Percentiles rank a stretch among this genome's conserved stretches.
These are phyloP conservation scores for Pandion haliaetus DNA, from an alignment of 2,113 vertebrate species.

Conservation along the genomic window DNA sequence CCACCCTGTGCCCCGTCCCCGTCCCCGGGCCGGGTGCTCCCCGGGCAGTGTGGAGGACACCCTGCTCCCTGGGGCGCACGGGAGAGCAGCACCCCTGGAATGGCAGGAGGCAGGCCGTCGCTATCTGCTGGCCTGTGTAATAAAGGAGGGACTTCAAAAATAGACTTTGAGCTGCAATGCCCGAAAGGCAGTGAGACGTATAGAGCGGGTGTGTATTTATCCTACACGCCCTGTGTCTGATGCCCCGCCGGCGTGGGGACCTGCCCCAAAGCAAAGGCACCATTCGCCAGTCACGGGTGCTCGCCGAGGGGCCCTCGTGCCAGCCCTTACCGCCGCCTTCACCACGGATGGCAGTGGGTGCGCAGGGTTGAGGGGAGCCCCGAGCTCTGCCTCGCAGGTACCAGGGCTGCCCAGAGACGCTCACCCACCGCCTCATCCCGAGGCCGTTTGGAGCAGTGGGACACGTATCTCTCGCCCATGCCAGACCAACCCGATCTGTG, in stretches of 20 bases:
- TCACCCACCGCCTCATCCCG: not conserved
- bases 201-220: conserved; percentile 48
- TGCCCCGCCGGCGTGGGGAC: not conserved
- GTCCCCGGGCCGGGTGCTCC: not conserved
- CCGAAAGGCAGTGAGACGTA: conserved; percentile 29
- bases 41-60: fast-evolving
- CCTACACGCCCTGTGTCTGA: not conserved
- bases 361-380: not conserved
- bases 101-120: not conserved
- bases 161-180: conserved; percentile 40
- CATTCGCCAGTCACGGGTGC: fast-evolving
- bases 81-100: not conserved
- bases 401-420: not conserved
- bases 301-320: fast-evolving
- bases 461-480: not conserved
- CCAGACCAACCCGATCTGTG: not conserved
- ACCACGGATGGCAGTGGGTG: fast-evolving
- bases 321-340: fast-evolving
- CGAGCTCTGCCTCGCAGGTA: not conserved
- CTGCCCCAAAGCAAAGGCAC: not conserved
- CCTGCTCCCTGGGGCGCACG: fast-evolving
- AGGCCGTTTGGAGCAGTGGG: not conserved
- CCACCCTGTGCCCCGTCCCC: not conserved
- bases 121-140: conserved; percentile 50
- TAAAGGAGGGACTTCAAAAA: conserved; percentile 64